Conservation (phyloP, 2,888 invertebrate species). For the Rhagonycha lutea region DNA sequence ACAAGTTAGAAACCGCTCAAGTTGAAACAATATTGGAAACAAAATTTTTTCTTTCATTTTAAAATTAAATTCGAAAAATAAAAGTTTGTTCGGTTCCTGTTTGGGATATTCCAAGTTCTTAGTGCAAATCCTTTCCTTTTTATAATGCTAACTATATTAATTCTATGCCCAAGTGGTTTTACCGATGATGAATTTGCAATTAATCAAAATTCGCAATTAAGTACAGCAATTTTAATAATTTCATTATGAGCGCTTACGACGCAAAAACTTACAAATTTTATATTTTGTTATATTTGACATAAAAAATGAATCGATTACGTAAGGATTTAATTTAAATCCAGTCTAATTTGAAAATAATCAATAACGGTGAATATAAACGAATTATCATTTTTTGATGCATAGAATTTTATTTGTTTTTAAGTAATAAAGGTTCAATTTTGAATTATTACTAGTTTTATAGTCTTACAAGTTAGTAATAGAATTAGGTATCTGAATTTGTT, state of each 20-base stretch:
- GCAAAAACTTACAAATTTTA: no score
- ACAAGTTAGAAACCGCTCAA: slow-evolving; percentile 1
- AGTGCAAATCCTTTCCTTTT: not conserved
- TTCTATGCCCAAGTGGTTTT: not conserved
- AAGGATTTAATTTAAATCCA: no score
- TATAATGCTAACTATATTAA: not conserved
- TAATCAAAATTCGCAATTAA: not conserved
- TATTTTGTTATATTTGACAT: no score
- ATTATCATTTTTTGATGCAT: no score
- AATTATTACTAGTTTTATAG: no score
- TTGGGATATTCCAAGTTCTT: not conserved
- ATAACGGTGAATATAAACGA: no score
- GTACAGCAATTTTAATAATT: not conserved
- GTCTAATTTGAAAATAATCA: no score
- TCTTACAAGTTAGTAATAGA: no score
- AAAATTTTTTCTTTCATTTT: not conserved
- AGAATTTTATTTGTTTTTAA: no score
- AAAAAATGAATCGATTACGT: no score
- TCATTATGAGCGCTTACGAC: no score
- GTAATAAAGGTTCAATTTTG: no score
- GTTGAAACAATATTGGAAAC: not conserved
- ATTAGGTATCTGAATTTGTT: not conserved
- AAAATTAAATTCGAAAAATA: not conserved
- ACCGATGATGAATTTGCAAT: not conserved
- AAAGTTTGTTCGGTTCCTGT: not conserved